Evolutionary conservation across 2,797 vertebrate species (phyloP), one percentile per base, ranked within the genome.

Genomic region (Phrynocephalus vlangalii): DNA sequence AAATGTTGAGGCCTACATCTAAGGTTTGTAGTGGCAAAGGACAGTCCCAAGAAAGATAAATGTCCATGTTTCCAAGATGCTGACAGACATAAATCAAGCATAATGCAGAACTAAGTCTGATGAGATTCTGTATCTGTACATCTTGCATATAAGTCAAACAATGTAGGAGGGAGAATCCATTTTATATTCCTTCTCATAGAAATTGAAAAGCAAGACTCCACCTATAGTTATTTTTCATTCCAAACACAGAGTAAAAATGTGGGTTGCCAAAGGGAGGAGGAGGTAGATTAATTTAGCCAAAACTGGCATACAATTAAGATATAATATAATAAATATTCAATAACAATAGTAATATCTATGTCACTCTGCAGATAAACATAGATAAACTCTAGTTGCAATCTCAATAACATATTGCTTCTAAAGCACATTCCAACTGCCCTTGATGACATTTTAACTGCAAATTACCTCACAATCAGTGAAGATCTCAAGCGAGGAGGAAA

Each of bases 371-470:
- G 86, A 88, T 87, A 89, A 92, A 92, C 33, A 87, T 88, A 87
- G 81, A 33, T 33, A 33, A 83, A 56, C 72, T 92, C 85, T 85
- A 30, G 77, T 77, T 71, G 85, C 92, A 73, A 72, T 81, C 79
- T 88, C 95, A 93, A 93, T 86, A 90, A 94, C 85, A 73, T 77
- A n/a, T 67, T 91, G 84, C 87, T 88, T 90, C 24, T 80, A 87
- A 91, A 76, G 84, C 87, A 80, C 82, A 16, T 84, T 63, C 89
- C 85, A 90, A 86, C 93, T 94, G 94, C 85, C 87, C 82, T 66
- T 20, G 91, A 87, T 56, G 73, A 87, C 91, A 92, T 90, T 93
- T 92, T 79, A 84, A 87, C 87, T 93, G 93, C 90, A 67, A 94
- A 93, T 95, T 92, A 93, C 90, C 93, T 87, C 91, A 86, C 82